These are phyloP conservation scores for Drosophila bocki DNA, from an alignment of 1,140 invertebrate genomes.

Conservation along the genomic window DNA sequence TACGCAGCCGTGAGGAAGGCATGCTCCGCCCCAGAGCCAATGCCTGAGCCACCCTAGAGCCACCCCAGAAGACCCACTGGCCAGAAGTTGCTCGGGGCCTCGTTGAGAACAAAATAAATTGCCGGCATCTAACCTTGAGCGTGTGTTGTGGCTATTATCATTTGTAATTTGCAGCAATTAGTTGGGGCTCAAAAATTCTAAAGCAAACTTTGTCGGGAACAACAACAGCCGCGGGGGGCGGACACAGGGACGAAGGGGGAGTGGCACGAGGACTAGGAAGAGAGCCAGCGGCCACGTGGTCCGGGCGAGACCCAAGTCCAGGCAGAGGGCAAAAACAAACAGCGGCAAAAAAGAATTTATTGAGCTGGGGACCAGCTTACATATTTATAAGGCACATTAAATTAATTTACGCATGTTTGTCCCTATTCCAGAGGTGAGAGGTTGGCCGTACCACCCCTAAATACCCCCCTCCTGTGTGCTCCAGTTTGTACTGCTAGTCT, in stretches of 20 bases:
- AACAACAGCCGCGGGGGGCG: conserved; percentile 35
- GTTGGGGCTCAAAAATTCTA: conserved; percentile 83
- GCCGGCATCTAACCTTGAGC: conserved; percentile 80
- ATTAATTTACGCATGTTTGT: conserved; percentile 82
- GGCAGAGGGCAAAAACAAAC: conserved; percentile 59
- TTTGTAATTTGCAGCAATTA: conserved; percentile 83
- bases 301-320: conserved; percentile 43
- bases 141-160: conserved; percentile 84
- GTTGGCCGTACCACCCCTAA: background rate
- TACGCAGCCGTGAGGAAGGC: conserved; percentile 62
- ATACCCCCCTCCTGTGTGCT: background rate
- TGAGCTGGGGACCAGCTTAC: conserved; percentile 67
- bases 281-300: conserved; percentile 25
- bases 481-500: background rate
- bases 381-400: conserved; percentile 84
- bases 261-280: conserved; percentile 8
- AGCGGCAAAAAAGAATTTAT: conserved; percentile 71
- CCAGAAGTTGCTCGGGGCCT: conserved; percentile 20
- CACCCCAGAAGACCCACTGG: background rate
- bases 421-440: conserved; percentile 20
- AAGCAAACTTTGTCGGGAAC: conserved; percentile 77
- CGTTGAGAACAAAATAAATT: conserved; percentile 79
- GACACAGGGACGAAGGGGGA: background rate
- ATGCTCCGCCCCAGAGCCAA: conserved; percentile 8
- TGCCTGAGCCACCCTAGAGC: background rate